Evolutionary conservation across 2,888 invertebrate species (phyloP), one percentile per base, ranked within the genome.

Genomic region (Heliconius ismenius): DNA sequence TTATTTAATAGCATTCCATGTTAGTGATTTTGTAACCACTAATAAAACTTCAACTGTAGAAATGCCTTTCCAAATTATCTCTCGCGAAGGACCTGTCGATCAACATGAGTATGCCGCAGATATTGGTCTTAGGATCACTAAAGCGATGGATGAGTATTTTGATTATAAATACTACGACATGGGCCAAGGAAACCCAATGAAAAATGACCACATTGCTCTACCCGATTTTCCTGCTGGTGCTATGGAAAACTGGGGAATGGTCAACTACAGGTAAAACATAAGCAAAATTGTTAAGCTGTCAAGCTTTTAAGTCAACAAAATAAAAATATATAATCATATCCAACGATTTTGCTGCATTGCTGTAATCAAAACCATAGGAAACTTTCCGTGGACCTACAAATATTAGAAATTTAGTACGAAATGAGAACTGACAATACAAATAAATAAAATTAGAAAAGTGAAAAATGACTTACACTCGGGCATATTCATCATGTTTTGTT

Each of bases 171-270:
- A 95, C 79, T 89, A 96, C 74, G 89, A 92, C 26, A 96, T 96
- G 92, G 95, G 95, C 4, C 89, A 91, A 77, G 92, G 90, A 28
- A 79, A 83, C 28, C 83, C 88, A 0, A 94, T 96, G 86, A 94
- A 94, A 83, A 94, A 94, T 63, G 97, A 97, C 83, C 96, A 97
- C 81, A 96, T 97, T 54, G 97, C 97, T 26, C 93, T 98, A 74
- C 96, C 97, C 15, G 97, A 97, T 86, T 97, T 97, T 88, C 95
- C 96, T 15, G 96, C 96, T 81, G 96, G 96, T 81, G 97, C 97
- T 81, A 97, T 97, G 97, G 97, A 97, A 88, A 97, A 98, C 88
- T 97, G 97, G 97, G 98, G 97, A 78, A 94, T 97, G 86, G 95
- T 97, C 6, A 97, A 97, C 36, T 98, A 97, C 92, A 95, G 95